Base-by-base conservation (phyloP, 2,888 invertebrate species). In the Hylaea fasciaria region DNA sequence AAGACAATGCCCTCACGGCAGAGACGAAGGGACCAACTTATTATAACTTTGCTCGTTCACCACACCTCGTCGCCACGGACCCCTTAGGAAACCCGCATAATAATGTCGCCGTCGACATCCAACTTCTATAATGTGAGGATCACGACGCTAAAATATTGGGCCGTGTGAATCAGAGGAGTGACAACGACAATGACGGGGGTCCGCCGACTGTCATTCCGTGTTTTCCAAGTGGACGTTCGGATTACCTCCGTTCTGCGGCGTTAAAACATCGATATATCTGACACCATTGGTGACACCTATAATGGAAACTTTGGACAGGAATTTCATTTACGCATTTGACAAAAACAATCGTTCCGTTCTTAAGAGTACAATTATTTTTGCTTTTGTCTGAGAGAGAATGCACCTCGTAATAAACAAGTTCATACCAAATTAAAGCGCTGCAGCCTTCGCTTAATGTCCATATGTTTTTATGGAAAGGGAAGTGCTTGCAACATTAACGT, bases 11-110 rank as follows among this genome's bases (percentile, higher is more conserved):
- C 78, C 76, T 76, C 73, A 70, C 73, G 72, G 72, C 70, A 74
- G 79, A 83, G 81, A 80, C 80, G 76, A 80, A 71, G 73, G 70
- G 80, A 80, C 83, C 69, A 85, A 89, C 81, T 89, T 89, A 89
- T 88, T 88, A 89, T 86, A 90, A 91, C 85, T 91, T 89, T 80
- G 81, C 83, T 85, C 87, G 81, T 88, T 86, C 83, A 79, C 82
- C 83, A 81, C 84, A 86, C 87, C 85, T 87, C 84, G 82, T 73
- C 76, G 78, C 74, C 79, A 78, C 78, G 72, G 74, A 70, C 74
- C 76, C 74, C 76, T 80, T 82, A 77, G 71, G 77, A 82, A 83
- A 80, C 82, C 86, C 86, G 83, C 81, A 86, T 87, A 85, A 87
- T 83, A 85, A 83, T 79, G 77, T 77, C 74, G 72, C 73, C 70